These are phyloP conservation scores for Meteorus sp. DNA, from an alignment of 1,140 invertebrate genomes.

Conservation along the genomic window DNA sequence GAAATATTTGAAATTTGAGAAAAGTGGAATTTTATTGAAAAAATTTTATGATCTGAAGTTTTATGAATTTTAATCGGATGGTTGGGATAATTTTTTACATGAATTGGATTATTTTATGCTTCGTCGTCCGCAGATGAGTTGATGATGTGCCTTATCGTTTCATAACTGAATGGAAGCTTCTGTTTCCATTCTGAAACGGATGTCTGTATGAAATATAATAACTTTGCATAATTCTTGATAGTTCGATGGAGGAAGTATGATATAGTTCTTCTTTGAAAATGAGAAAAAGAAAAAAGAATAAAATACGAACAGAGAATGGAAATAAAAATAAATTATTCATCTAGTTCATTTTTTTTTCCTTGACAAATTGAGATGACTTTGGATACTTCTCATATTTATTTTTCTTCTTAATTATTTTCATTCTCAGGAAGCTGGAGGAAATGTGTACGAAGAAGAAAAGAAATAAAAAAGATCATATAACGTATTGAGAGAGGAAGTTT, in stretches of 20 bases:
- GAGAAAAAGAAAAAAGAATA: too few relatives aligned
- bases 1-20: too few relatives aligned
- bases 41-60: not conserved
- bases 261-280: not conserved
- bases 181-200: not conserved
- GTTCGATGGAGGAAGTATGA: not conserved
- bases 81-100: slow-evolving; percentile 3
- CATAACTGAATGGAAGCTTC: slow-evolving; percentile 14
- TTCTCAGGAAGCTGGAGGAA: too few relatives aligned
- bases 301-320: too few relatives aligned
- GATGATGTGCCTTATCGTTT: not conserved
- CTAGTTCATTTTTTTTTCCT: too few relatives aligned
- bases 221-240: not conserved
- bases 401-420: not conserved
- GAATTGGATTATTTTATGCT: slow-evolving; percentile 16
- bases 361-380: not conserved
- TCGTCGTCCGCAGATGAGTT: not conserved
- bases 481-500: too few relatives aligned
- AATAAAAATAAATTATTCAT: too few relatives aligned
- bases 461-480: slow-evolving; percentile 1
- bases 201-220: not conserved
- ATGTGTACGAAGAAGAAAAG: not conserved
- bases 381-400: not conserved
- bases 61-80: slow-evolving; percentile 2
- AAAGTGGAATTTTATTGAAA: too few relatives aligned